A percentile compares a stretch with the other conserved stretches of the same genome.
Evolutionary conservation across 2,888 invertebrate genomes (phyloP).

Genomic region (Girardia tigrina): DNA sequence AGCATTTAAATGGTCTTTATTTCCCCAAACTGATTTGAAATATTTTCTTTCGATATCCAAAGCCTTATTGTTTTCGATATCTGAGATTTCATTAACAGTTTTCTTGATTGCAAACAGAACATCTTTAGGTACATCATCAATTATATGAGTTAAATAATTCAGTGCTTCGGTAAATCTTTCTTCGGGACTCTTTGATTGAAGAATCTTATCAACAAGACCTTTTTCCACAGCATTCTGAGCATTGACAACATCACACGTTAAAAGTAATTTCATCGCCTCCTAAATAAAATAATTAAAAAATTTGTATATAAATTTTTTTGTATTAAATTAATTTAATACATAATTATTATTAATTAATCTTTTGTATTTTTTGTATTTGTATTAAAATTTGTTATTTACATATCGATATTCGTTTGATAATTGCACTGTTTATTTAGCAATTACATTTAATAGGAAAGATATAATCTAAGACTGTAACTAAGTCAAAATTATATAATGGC

Average conservation of each 20-base stretch:
- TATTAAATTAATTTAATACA: too few species aligned
- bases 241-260: background rate
- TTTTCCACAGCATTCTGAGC: background rate
- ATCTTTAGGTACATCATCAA: background rate
- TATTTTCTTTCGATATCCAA: background rate
- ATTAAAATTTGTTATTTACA: too few species aligned
- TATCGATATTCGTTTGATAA: background rate
- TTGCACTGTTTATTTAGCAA: background rate
- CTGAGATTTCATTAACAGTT: background rate
- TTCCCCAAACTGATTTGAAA: constrained; percentile 5
- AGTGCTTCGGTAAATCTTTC: background rate
- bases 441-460: background rate
- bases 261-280: background rate
- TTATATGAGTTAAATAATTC: background rate
- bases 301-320: too few species aligned
- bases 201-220: constrained; percentile 2
- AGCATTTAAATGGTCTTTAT: background rate
- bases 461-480: background rate
- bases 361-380: too few species aligned
- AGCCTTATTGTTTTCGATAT: background rate
- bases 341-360: too few species aligned
- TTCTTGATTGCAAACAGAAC: background rate
- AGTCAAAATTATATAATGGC: background rate
- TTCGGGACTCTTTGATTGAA: background rate
- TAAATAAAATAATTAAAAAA: background rate